Evolutionary conservation across 92 coral and sea anemone genomes (phyloP), one percentile per base, ranked within the genome.

Genomic region (Ricordea florida): DNA sequence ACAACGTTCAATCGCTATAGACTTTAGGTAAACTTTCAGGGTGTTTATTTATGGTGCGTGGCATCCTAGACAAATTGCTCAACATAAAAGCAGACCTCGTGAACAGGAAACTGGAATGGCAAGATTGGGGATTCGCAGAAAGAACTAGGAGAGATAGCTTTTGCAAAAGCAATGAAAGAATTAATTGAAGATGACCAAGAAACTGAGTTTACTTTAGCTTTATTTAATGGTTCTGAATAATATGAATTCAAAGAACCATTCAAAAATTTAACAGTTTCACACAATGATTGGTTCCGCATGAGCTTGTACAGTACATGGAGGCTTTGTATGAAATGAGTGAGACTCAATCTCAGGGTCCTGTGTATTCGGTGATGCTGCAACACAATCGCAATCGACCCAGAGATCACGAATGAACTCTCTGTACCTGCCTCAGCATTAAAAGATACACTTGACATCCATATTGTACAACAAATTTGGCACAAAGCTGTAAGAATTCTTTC

Each of bases 131-230:
- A n/a, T n/a, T n/a, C n/a, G n/a, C n/a, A n/a, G n/a, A 57, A 69
- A 29, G 89, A 83, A 65, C 42, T 16, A 17, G 76, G 66, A 37
- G 55, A 50, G 45, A 71, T 66, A 30, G 59, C 67, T 11, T 71
- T 71, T 38, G 46, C 62, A 5, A 56, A n/a, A 15, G 62, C 62
- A 6, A 41, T 71, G 55, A 71, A 55, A 51, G 79, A 71, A 49
- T n/a, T 71, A 27, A 71, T 71, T 24, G 79, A 71, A 37, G 79
- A 71, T 35, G 44, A 57, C 38, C 52, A 55, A 36, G 79, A 71
- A 41, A 55, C 79, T 16, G 56, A 68, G 56, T 49, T 50, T 48
- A 49, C 41, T 11, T 15, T 71, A 42, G 51, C 79, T 6, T 32
- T 71, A 34, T 40, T 53, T n/a, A n/a, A n/a, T n/a, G n/a, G n/a